Evolutionary conservation across 2,888 invertebrate genomes (phyloP).

Genomic region (Fragum fragum): DNA sequence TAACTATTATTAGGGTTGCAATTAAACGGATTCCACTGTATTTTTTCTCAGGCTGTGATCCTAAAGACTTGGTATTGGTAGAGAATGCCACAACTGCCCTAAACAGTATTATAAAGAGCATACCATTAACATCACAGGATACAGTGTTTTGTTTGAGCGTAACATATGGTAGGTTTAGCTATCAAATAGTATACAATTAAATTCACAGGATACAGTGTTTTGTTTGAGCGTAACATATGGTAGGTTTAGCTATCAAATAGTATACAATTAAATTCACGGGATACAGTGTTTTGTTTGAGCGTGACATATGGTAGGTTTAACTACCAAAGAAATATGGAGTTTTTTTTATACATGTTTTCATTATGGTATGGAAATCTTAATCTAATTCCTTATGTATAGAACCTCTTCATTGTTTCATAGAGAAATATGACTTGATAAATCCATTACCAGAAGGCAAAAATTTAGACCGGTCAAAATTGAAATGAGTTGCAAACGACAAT

Average conservation of each 20-base stretch:
- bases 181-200: slow-evolving; percentile 75
- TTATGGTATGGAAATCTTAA: too few relatives aligned
- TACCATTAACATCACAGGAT: slow-evolving; percentile 74
- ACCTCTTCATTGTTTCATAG: too few relatives aligned
- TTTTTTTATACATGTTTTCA: too few relatives aligned
- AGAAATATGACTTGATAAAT: too few relatives aligned
- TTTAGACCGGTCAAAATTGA: too few relatives aligned
- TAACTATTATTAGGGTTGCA: too few relatives aligned
- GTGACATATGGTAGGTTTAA: slow-evolving; percentile 80
- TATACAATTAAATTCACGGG: slow-evolving; percentile 72
- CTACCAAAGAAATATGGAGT: too few relatives aligned
- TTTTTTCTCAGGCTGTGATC: slow-evolving; percentile 76
- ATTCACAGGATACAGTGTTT: slow-evolving; percentile 75
- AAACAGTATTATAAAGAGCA: slow-evolving; percentile 79
- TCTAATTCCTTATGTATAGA: too few relatives aligned
- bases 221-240: slow-evolving; percentile 81
- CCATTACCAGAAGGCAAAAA: too few relatives aligned
- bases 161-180: slow-evolving; percentile 80
- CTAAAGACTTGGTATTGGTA: slow-evolving; percentile 80
- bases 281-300: slow-evolving; percentile 76
- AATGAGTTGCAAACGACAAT: too few relatives aligned
- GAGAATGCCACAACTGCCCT: slow-evolving; percentile 84
- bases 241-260: slow-evolving; percentile 69
- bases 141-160: slow-evolving; percentile 75
- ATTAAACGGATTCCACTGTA: too few relatives aligned